Evolutionary conservation across 2,888 invertebrate genomes (phyloP).

Genomic region (Apodemia hepburni): DNA sequence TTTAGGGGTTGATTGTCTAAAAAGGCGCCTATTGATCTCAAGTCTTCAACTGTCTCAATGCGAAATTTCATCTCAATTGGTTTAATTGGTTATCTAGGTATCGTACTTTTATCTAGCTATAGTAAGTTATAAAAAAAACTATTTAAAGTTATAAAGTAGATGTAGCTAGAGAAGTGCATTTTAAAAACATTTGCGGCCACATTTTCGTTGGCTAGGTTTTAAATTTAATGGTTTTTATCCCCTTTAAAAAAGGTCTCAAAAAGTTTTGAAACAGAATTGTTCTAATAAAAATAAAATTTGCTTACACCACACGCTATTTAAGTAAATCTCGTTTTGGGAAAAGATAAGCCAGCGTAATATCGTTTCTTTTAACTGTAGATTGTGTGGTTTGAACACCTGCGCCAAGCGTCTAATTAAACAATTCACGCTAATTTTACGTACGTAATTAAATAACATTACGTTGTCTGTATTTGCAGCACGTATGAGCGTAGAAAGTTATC

Average conservation of each 20-base stretch:
- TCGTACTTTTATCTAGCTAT: too few relatives aligned
- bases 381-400: conserved; percentile 65
- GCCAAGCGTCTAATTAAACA: conserved; percentile 35
- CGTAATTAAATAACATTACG: conserved; percentile 28
- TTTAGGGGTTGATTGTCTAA: too few relatives aligned
- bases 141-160: too few relatives aligned
- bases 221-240: too few relatives aligned
- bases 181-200: too few relatives aligned
- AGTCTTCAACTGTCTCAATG: too few relatives aligned
- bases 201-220: too few relatives aligned
- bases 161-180: too few relatives aligned
- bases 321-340: conserved; percentile 44
- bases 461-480: conserved; percentile 7
- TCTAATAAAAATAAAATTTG: conserved; percentile 21
- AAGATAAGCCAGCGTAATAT: conserved; percentile 48
- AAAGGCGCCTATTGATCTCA: too few relatives aligned
- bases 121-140: too few relatives aligned
- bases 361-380: conserved; percentile 72
- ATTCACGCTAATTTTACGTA: conserved; percentile 30
- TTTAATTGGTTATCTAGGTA: too few relatives aligned
- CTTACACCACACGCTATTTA: conserved; percentile 30
- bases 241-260: background rate
- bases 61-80: too few relatives aligned
- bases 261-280: background rate
- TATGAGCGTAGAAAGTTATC: background rate